phyloP scores from a whole-genome alignment of 1,140 invertebrate genomes.

The Drosophila repleta region DNA sequence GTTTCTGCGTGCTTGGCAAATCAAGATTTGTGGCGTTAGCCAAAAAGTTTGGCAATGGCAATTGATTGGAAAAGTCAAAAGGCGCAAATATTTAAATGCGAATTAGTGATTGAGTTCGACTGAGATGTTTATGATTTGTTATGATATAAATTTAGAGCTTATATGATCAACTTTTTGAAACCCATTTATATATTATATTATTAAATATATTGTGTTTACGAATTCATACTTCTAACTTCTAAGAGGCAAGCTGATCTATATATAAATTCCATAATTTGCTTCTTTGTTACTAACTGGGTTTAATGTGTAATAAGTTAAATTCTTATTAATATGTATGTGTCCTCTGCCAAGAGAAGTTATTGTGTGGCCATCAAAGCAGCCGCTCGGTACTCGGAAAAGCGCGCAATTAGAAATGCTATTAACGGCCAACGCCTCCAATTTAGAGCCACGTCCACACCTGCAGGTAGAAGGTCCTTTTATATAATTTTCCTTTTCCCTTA shows the following conservation, averaged over 20 bases:
- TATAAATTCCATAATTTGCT: too few relatives aligned
- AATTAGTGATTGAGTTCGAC: neutral
- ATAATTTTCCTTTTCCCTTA: constrained; percentile 7
- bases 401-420: constrained; percentile 71
- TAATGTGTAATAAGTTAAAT: constrained; percentile 4
- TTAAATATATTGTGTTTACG: too few relatives aligned
- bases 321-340: constrained; percentile 50
- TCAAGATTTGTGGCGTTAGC: constrained; percentile 62
- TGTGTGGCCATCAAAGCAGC: constrained; percentile 51
- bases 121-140: neutral
- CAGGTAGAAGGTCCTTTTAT: constrained; percentile 31
- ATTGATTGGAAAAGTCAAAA: constrained; percentile 38
- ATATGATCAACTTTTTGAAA: too few relatives aligned
- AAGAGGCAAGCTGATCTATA: too few relatives aligned
- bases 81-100: constrained; percentile 11
- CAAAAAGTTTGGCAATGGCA: constrained; percentile 29
- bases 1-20: constrained; percentile 27
- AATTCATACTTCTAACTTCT: too few relatives aligned
- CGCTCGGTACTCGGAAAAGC: constrained; percentile 53
- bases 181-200: too few relatives aligned
- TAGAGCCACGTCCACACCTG: constrained; percentile 17
- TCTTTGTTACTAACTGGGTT: neutral
- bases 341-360: constrained; percentile 15
- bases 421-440: constrained; percentile 56
- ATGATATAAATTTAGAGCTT: too few relatives aligned